Base-by-base conservation (phyloP, 2,113 vertebrate species). In the Pituophis catenifer region DNA sequence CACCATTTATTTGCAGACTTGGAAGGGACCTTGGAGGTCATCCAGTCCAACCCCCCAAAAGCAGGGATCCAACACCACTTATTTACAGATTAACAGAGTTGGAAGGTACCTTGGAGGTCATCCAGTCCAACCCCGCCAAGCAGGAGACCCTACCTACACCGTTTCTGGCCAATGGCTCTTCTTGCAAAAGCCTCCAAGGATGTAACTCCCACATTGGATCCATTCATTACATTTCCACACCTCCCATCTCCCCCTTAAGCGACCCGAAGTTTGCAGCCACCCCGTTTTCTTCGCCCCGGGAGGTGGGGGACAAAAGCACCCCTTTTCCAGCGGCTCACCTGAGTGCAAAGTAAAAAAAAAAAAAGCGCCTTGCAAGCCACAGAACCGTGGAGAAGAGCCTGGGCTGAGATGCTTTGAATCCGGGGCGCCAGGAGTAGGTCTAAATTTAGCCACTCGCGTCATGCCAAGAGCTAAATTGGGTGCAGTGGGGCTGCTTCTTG, bases 181-280 rank as follows among this genome's bases (percentile, higher is more conserved):
- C 21, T 1, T 57, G 7, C 19, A 57, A 44, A 57, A 57, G 55
- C 55, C 6, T 57, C 55, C 55, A 57, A 5, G 17, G 55, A 57
- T 57, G 55, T 21, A 57, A 17, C 55, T 57, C 55, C 55, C 55
- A 3, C 19, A 7, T 62, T 62, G 3, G 23, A 62, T 11, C 24
- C 24, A 29, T 29, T 4, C 1, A 29, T 12, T 29, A 29, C 24
- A 5, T 65, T n/a, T 11, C 62, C 59, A 12, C 3, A 26, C 59
- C 9, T 62, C 62, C 26, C 62, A 4, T n/a, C 29, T 7, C 2
- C 2, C 13, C 29, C 1, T 44, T 1, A 5, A 13, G 62, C 0
- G 65, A 15, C n/a, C n/a, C 65, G 2, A 75, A 3, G 7, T 38
- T 19, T 3, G n/a, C n/a, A 2, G 29, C 65, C 29, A 7, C 70